These are phyloP conservation scores for Harpegnathos saltator DNA, from an alignment of 1,140 invertebrate species.

Conservation along the genomic window DNA sequence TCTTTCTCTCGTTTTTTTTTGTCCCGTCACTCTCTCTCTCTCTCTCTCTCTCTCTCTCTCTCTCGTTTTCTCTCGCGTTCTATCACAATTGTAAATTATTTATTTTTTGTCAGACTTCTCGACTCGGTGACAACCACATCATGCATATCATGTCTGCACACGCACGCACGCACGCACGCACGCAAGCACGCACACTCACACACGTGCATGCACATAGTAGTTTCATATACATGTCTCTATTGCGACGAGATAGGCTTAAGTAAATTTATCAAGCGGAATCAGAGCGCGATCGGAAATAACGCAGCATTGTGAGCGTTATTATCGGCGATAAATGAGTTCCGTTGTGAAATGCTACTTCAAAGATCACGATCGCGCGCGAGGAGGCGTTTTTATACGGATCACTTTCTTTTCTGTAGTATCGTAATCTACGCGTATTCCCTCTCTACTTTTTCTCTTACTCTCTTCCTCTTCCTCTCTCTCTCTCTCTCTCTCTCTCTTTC, in stretches of 20 bases:
- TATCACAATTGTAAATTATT: constrained; percentile 73
- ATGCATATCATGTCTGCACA: constrained; percentile 10
- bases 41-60: constrained; percentile 2
- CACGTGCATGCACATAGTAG: too few species aligned
- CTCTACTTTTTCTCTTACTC: neutral
- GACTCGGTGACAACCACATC: constrained; percentile 60
- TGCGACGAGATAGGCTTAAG: constrained; percentile 64
- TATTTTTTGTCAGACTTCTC: constrained; percentile 52
- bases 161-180: constrained; percentile 23
- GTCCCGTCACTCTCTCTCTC: constrained; percentile 59
- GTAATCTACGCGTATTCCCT: too few species aligned
- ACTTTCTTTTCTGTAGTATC: neutral
- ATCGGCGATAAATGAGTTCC: constrained; percentile 24
- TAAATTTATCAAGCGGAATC: constrained; percentile 51
- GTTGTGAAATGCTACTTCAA: constrained; percentile 39
- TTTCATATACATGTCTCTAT: constrained; percentile 38
- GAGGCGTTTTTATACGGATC: neutral
- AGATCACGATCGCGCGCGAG: neutral
- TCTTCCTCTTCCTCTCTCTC: too few species aligned
- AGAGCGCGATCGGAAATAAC: constrained; percentile 52
- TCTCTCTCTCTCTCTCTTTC: neutral
- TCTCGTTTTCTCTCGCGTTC: constrained; percentile 2
- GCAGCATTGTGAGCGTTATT: constrained; percentile 44
- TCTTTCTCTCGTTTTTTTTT: neutral
- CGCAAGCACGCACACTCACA: constrained; percentile 18